phyloP scores from a whole-genome alignment of 2,113 vertebrate species.

The Rhinogobius similis region DNA sequence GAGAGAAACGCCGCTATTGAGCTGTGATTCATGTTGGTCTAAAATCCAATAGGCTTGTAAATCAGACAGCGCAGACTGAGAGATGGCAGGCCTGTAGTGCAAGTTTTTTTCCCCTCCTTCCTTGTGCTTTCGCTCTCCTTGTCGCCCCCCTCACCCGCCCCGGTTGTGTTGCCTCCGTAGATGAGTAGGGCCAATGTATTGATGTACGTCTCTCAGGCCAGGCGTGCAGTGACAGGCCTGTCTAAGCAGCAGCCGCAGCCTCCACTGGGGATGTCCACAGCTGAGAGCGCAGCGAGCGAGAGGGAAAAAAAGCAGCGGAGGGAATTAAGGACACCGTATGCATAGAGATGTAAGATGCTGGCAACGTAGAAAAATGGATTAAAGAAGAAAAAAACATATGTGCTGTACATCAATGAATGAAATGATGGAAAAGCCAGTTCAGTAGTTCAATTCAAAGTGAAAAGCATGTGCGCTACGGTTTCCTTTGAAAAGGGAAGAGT shows the following conservation, averaged over 20 bases:
- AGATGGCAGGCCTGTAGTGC: slow-evolving; percentile 42
- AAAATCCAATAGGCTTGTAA: slow-evolving; percentile 74
- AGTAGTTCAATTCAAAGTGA: background rate
- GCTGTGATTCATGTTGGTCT: slow-evolving; percentile 73
- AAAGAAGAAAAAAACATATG: slow-evolving; percentile 13
- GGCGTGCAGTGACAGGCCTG: slow-evolving; percentile 47
- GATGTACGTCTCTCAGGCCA: slow-evolving; percentile 45
- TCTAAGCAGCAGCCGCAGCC: slow-evolving; percentile 44
- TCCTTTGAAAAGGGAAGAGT: background rate
- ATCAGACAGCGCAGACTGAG: slow-evolving; percentile 62
- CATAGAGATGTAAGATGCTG: slow-evolving; percentile 28
- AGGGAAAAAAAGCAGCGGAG: slow-evolving; percentile 9
- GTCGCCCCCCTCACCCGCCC: slow-evolving; percentile 21
- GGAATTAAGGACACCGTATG: slow-evolving; percentile 6
- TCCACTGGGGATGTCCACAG: slow-evolving; percentile 35
- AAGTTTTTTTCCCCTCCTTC: slow-evolving; percentile 4
- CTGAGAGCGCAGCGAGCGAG: slow-evolving; percentile 19
- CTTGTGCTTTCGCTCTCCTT: slow-evolving; percentile 19
- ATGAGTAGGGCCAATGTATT: slow-evolving; percentile 53
- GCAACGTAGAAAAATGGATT: slow-evolving; percentile 15
- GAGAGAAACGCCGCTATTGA: slow-evolving; percentile 52
- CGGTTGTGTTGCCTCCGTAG: slow-evolving; percentile 29
- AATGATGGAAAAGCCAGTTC: background rate
- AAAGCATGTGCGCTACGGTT: background rate
- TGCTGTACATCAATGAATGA: background rate